Percentiles rank a stretch among this genome's conserved stretches.
Evolutionary conservation across 1,140 invertebrate genomes (phyloP).

Genomic region (Trypoxylus dichotomus): DNA sequence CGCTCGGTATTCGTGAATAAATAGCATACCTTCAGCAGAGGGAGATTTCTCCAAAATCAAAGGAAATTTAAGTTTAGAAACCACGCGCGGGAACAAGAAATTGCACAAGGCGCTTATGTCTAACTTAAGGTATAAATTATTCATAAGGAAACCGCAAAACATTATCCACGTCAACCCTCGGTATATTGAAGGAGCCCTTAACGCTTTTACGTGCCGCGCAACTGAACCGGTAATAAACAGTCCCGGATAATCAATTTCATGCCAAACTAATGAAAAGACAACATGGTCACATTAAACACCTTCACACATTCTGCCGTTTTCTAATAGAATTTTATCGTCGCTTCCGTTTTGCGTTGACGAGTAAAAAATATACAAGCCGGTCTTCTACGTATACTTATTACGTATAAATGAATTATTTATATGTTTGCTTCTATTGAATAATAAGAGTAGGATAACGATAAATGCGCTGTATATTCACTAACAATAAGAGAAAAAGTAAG

Average conservation of each 20-base stretch:
- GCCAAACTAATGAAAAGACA: constrained; percentile 26
- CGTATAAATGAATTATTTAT: too few relatives aligned
- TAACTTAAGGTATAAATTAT: constrained; percentile 27
- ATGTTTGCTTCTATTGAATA: too few relatives aligned
- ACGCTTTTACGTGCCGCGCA: constrained; percentile 24
- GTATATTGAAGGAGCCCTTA: neutral
- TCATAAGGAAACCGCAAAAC: constrained; percentile 27
- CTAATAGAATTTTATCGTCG: neutral
- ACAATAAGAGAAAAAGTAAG: too few relatives aligned
- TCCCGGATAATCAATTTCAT: constrained; percentile 28
- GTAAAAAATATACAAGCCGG: too few relatives aligned
- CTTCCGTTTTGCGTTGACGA: too few relatives aligned
- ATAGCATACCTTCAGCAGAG: neutral
- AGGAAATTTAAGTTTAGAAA: neutral
- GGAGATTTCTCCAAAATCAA: neutral
- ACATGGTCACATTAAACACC: constrained; percentile 21
- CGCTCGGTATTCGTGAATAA: neutral
- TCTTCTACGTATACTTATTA: too few relatives aligned
- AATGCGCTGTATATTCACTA: too few relatives aligned
- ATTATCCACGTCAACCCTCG: constrained; percentile 16
- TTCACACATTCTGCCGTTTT: neutral
- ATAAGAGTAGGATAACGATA: too few relatives aligned
- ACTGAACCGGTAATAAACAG: constrained; percentile 17
- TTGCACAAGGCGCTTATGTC: constrained; percentile 22
- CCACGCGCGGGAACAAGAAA: neutral